A percentile compares a stretch with the other conserved stretches of the same genome.
Conservation (phyloP, 2,888 invertebrate genomes). For the Mallateleia sp. region DNA sequence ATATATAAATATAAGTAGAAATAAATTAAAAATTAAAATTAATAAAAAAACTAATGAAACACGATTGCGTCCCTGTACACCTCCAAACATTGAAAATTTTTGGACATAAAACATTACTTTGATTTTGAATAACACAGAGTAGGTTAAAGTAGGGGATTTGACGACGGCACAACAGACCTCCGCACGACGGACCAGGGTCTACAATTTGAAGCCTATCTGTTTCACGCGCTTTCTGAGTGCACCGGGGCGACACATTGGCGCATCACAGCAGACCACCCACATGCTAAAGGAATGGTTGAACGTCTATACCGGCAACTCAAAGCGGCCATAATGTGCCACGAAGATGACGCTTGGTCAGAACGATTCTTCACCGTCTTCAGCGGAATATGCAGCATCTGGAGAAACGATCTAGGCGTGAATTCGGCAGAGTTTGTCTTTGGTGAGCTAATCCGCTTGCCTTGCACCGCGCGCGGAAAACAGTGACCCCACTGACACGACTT, state of each 20-base stretch:
- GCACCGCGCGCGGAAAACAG: background rate
- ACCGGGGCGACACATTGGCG: constrained; percentile 11
- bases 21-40: too few relatives aligned
- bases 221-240: background rate
- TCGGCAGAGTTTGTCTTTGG: constrained; percentile 13
- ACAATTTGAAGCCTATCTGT: constrained; percentile 24
- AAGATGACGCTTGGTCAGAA: constrained; percentile 50
- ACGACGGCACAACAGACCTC: too few relatives aligned
- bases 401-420: constrained; percentile 16
- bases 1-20: too few relatives aligned
- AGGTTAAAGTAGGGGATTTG: too few relatives aligned
- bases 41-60: too few relatives aligned
- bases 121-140: too few relatives aligned
- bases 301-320: too few relatives aligned
- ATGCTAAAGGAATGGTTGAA: too few relatives aligned
- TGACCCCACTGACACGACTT: background rate
- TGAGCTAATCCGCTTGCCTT: constrained; percentile 1
- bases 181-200: constrained; percentile 76
- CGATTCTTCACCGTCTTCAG: constrained; percentile 79
- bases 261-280: constrained; percentile 29
- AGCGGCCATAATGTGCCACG: too few relatives aligned
- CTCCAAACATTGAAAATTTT: too few relatives aligned
- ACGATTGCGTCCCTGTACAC: too few relatives aligned
- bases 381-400: constrained; percentile 81
- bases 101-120: too few relatives aligned